phyloP scores from a whole-genome alignment of 1,140 invertebrate species.

The Lepeophtheirus salmonis region DNA sequence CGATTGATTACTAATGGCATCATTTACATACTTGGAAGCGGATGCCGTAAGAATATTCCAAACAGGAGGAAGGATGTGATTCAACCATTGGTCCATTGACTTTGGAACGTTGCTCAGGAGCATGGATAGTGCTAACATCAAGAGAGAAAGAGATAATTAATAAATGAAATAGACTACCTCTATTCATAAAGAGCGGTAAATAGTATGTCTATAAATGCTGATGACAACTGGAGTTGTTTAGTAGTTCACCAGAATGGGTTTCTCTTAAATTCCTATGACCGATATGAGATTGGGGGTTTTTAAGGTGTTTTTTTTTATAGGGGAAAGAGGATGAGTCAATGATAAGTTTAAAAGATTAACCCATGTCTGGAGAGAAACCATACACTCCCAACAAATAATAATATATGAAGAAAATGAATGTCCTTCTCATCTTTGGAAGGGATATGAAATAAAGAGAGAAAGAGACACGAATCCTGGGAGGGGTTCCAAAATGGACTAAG shows the following conservation, averaged over 20 bases:
- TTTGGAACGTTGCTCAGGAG: conserved; percentile 44
- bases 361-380: neutral
- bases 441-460: too few species aligned
- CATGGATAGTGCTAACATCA: conserved; percentile 36
- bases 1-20: conserved; percentile 3
- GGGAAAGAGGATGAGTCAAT: too few species aligned
- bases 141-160: conserved; percentile 10
- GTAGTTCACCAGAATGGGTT: neutral
- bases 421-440: too few species aligned
- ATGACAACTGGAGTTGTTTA: neutral
- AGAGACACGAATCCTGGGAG: too few species aligned
- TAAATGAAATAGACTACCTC: neutral
- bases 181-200: neutral
- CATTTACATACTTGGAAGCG: conserved; percentile 19
- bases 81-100: conserved; percentile 40
- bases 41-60: conserved; percentile 50
- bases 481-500: too few species aligned
- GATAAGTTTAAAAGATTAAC: neutral
- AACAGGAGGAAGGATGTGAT: conserved; percentile 43
- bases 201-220: neutral
- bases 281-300: too few species aligned
- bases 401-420: too few species aligned
- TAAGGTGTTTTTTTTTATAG: neutral
- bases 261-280: too few species aligned
- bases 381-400: neutral